Conservation (phyloP, 1,140 invertebrate species). For the Holotrichia oblita region DNA sequence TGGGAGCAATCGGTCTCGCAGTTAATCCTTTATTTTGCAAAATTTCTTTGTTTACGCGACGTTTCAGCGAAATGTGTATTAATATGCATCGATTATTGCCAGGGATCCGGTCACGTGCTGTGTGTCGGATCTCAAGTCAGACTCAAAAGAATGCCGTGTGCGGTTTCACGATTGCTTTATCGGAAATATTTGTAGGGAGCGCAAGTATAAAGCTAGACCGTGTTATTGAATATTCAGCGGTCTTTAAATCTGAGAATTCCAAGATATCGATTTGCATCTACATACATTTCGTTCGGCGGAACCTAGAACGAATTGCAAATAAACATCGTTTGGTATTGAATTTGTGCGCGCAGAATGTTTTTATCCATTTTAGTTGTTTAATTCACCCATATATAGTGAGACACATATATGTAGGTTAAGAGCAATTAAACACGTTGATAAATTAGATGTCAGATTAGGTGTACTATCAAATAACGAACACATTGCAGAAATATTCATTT, state of each 20-base stretch:
- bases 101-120: constrained; percentile 35
- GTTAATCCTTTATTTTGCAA: constrained; percentile 15
- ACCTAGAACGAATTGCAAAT: constrained; percentile 2
- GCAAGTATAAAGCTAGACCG: constrained; percentile 29
- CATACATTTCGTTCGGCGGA: constrained; percentile 13
- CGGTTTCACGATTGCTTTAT: constrained; percentile 29
- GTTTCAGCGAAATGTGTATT: constrained; percentile 34
- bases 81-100: constrained; percentile 38
- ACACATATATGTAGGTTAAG: too few species aligned
- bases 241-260: constrained; percentile 24
- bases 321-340: not conserved
- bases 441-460: too few species aligned
- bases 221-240: constrained; percentile 37
- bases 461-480: too few species aligned
- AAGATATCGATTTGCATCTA: not conserved
- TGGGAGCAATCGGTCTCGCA: not conserved
- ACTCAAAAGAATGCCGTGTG: constrained; percentile 29
- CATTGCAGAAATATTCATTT: too few species aligned
- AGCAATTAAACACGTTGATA: too few species aligned
- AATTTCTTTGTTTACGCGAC: constrained; percentile 37
- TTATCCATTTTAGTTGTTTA: not conserved
- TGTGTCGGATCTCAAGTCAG: constrained; percentile 31
- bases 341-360: not conserved
- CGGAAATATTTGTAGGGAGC: constrained; percentile 4
- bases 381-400: not conserved